Evolutionary conservation across 2,113 vertebrate species (phyloP), one percentile per base, ranked within the genome.

Genomic region (Brienomyrus brachyistius): DNA sequence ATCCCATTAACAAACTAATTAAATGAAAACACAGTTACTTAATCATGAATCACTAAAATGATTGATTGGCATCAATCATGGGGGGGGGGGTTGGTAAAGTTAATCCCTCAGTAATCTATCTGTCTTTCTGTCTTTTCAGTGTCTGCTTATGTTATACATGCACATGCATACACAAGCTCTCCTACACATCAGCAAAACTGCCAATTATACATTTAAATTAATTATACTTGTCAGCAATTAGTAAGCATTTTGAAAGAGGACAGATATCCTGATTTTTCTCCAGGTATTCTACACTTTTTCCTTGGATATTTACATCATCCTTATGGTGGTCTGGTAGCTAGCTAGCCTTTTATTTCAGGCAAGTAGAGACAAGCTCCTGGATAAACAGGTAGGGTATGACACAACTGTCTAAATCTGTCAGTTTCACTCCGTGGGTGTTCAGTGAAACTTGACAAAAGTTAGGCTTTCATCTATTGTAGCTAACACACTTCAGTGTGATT

Each of bases 371-470:
- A 92, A 70, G 92, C 90, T 88, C 59, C 70, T 90, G 89, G 89
- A 88, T 90, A 92, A 91, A 91, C 89, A 91, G 90, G 88, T 91
- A 87, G 89, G 74, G 88, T 88, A 90, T 88, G 77, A 90, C 86
- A 90, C 74, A 77, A 17, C 86, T 88, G 82, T 59, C 91, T 88
- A 80, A 90, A 90, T 91, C 88, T 90, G 84, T 13, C 50, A 90
- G 92, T 94, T 92, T 94, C 91, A 91, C 74, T 92, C 89, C 59
- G 92, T 93, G 93, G 93, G 93, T 91, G 93, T 93, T 90, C 80
- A 90, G 48, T 92, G 92, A 93, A 90, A 90, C 90, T 88, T 31
- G 17, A 23, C 17, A 70, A 48, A 86, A 35, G 45, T 86, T 31
- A 66, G 27, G 17, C 83, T 52, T 84, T 84, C 84, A 87, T 27